phyloP scores from a whole-genome alignment of 2,888 invertebrate species.

The Oxystoma pomonae region DNA sequence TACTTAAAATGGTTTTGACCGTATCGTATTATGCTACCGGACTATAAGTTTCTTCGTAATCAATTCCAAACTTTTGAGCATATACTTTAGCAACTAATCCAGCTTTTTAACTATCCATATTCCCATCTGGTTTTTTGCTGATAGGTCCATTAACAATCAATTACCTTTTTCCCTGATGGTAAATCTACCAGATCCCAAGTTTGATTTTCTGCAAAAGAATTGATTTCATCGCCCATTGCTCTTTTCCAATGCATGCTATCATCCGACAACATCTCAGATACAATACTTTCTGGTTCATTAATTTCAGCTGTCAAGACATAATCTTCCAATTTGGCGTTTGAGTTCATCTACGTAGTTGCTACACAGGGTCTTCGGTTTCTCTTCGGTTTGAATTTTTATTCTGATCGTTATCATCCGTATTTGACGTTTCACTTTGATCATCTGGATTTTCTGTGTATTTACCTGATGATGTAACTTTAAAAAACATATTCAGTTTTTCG shows the following conservation, averaged over 20 bases:
- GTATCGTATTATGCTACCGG: not conserved
- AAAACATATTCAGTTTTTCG: not conserved
- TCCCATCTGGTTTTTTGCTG: not conserved
- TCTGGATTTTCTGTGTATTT: not conserved
- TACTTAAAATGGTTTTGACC: not conserved
- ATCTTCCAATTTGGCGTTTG: not conserved
- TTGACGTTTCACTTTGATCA: not conserved
- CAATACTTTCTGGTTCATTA: not conserved
- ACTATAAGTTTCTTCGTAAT: not conserved
- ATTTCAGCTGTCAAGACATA: not conserved
- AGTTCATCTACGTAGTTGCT: not conserved
- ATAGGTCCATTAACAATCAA: not conserved
- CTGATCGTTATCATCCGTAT: not conserved
- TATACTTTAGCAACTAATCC: not conserved
- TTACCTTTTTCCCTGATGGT: not conserved
- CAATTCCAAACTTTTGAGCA: not conserved
- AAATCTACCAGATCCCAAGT: slow-evolving; percentile 1
- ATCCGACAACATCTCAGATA: not conserved
- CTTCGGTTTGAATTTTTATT: not conserved
- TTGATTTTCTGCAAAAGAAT: not conserved
- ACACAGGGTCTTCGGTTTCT: not conserved
- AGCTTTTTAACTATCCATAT: not conserved
- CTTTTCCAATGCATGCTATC: not conserved
- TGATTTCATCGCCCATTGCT: not conserved
- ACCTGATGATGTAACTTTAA: too few relatives aligned